Base-by-base conservation (phyloP, 1,140 invertebrate species). In the Hylaeus volcanicus region DNA sequence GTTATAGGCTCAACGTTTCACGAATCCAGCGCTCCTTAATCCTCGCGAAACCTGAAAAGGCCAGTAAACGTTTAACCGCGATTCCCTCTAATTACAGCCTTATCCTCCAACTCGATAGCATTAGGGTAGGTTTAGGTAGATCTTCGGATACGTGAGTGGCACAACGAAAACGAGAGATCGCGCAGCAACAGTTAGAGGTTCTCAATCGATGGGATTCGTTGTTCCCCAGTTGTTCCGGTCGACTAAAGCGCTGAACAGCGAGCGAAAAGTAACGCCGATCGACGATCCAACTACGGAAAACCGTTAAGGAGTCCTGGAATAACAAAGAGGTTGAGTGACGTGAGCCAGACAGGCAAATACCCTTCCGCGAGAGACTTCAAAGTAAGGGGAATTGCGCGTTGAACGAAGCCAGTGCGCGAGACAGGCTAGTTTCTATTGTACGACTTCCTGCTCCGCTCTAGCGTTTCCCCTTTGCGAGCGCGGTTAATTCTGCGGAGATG, bases 261-360 rank as follows among this genome's bases (percentile, higher is more conserved):
- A 14, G 4, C 41, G 60, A 79, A 73, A 48, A 48, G 43, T 66
- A 12, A 8, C 15, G 53, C 45, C 12, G 15, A 61, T 51, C 43
- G n/a, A 56, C 53, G 43, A 39, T 51, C 26, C 5, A 1, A 5
- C 5, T 1, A 5, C 26, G 45, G 45, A 48, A 78, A 78, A 69
- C 74, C 60, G 41, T 64, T 56, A 71, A 86, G 74, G 68, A 56
- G 43, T 11, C 12, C 12, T 48, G 60, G 12, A 70, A 43, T 86
- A 85, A 82, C 74, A 75, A 85, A 74, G 73, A 71, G 64, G 43
- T 75, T 84, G 78, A 85, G 58, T 70, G 83, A 85, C 79, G 26
- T 14, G 70, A 66, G 51, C 61, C 74, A 82, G 74, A 86, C 83
- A 86, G 60, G 64, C 71, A 85, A 86, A 86, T 86, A 86, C 64